A percentile compares a stretch with the other conserved stretches of the same genome.
phyloP scores from a whole-genome alignment of 2,113 vertebrate genomes.

The Forbesichthys papilliferus region DNA sequence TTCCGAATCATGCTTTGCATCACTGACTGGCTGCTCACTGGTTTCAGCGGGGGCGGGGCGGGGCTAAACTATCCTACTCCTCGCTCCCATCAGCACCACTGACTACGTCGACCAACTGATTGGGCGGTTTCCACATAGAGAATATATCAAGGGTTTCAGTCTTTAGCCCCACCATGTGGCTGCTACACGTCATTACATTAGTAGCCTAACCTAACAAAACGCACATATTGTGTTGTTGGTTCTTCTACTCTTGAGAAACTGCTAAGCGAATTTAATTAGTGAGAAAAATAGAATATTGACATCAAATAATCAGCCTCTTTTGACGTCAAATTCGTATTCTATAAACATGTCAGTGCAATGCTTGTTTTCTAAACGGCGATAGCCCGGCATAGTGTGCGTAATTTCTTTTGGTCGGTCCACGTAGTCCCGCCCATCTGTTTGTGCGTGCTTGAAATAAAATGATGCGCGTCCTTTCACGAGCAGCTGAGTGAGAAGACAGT shows the following conservation, averaged over 20 bases:
- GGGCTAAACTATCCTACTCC: constrained; percentile 41
- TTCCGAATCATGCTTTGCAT: constrained; percentile 51
- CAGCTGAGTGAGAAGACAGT: neutral
- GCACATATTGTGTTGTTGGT: neutral
- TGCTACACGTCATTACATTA: neutral
- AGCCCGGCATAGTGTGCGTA: neutral
- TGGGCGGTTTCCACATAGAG: no score
- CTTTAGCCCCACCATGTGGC: constrained; percentile 52
- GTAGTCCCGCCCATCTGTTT: neutral
- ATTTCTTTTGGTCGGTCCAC: neutral
- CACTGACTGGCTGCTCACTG: constrained; percentile 36
- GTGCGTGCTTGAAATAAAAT: neutral
- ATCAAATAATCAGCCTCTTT: no score
- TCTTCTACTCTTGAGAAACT: no score
- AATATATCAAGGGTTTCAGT: neutral
- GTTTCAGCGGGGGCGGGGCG: constrained; percentile 59
- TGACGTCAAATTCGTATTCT: no score
- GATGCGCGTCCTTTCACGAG: constrained; percentile 13
- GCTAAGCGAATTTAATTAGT: no score
- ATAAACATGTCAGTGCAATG: neutral
- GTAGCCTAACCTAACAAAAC: neutral
- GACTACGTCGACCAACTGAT: neutral
- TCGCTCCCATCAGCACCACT: constrained; percentile 74
- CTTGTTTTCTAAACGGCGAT: constrained; percentile 22
- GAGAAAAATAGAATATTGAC: no score